These are phyloP conservation scores for Orussus abietinus DNA, from an alignment of 1,140 invertebrate genomes.

Conservation along the genomic window DNA sequence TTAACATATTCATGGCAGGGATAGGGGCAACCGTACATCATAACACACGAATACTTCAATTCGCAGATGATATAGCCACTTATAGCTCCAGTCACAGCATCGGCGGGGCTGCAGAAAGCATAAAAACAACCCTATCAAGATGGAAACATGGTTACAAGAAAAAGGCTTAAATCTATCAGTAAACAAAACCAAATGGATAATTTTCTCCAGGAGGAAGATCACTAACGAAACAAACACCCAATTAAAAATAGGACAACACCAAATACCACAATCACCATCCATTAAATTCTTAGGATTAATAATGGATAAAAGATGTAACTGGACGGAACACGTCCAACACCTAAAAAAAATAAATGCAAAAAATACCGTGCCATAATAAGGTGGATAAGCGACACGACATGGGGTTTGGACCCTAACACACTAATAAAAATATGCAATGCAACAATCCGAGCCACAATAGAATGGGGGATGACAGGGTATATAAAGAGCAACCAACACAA, in stretches of 20 bases:
- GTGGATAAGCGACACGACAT: too few species aligned
- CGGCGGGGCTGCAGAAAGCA: background rate
- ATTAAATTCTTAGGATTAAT: slow-evolving; percentile 19
- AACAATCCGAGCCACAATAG: too few species aligned
- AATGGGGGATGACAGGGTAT: too few species aligned
- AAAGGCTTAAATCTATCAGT: slow-evolving; percentile 8
- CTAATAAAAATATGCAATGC: too few species aligned
- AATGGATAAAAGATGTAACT: too few species aligned
- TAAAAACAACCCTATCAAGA: too few species aligned
- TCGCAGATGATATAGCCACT: slow-evolving; percentile 14
- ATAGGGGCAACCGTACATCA: slow-evolving; percentile 4
- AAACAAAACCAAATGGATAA: slow-evolving; percentile 13
- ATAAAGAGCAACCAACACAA: too few species aligned
- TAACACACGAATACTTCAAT: slow-evolving; percentile 11
- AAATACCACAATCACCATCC: background rate
- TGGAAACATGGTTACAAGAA: slow-evolving; percentile 3
- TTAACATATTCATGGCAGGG: slow-evolving; percentile 13
- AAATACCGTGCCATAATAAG: too few species aligned
- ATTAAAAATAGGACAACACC: slow-evolving; percentile 9
- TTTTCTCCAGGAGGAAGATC: slow-evolving; percentile 9
- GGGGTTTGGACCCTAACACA: too few species aligned
- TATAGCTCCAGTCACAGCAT: background rate
- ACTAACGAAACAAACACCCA: background rate
- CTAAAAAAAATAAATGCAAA: too few species aligned
- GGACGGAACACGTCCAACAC: too few species aligned